Conservation (phyloP, 23 tunicate genomes). For the Botrylloides violaceus region DNA sequence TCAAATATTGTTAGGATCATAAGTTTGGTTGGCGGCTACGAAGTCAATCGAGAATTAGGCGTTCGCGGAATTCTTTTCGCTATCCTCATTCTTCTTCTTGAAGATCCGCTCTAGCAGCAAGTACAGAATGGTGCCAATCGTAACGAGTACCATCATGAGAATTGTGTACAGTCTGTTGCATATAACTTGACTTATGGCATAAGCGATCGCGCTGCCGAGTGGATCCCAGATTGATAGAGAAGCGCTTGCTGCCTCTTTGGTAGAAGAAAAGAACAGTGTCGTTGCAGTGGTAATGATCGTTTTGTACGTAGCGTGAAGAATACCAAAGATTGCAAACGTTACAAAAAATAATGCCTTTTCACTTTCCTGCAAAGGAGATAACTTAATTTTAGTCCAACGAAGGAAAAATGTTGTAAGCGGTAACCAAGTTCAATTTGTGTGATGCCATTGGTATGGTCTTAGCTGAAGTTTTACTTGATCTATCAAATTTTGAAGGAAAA, state of each 20-base stretch:
- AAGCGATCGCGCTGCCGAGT: constrained; percentile 54
- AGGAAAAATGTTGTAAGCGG: too few species aligned
- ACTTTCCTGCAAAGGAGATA: not conserved
- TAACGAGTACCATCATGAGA: constrained; percentile 40
- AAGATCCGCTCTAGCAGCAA: constrained; percentile 37
- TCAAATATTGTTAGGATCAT: not conserved
- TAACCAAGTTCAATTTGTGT: too few species aligned
- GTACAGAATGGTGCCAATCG: constrained; percentile 39
- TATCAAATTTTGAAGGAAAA: too few species aligned
- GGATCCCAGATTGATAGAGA: constrained; percentile 57
- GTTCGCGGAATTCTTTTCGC: not conserved
- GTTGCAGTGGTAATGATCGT: constrained; percentile 43
- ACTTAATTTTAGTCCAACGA: too few species aligned
- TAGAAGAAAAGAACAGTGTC: constrained; percentile 32
- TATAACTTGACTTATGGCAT: constrained; percentile 47
- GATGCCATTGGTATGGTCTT: too few species aligned
- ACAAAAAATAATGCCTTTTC: constrained; percentile 34
- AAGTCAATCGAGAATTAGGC: not conserved
- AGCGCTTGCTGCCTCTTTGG: constrained; percentile 53
- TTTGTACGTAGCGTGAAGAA: constrained; percentile 30
- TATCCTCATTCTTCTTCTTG: not conserved
- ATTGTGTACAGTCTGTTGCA: constrained; percentile 24
- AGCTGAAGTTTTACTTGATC: too few species aligned
- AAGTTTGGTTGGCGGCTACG: not conserved
- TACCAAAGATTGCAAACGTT: constrained; percentile 35